Evolutionary conservation across 2,888 invertebrate species (phyloP), one percentile per base, ranked within the genome.

Genomic region (Stegophylla sp.): DNA sequence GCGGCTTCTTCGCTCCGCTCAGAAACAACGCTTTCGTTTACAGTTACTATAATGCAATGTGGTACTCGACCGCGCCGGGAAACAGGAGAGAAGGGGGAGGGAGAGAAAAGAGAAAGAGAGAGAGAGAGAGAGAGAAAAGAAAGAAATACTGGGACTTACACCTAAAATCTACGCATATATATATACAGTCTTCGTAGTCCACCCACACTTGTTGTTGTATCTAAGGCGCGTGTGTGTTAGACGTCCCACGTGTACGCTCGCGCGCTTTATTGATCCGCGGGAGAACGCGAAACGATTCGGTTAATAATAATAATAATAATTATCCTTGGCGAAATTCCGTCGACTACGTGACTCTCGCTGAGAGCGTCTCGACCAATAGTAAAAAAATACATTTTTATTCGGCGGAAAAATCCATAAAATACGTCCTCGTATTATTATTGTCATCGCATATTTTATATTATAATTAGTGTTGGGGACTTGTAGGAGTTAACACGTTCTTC

Each of bases 301-400:
- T 23, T 69, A 48, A 69, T 28, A 69, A 69, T 69, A 28, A 28
- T 69, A 48, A 69, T 28, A 69, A 69, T 69, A 28, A 28, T 69
- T 51, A 28, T 69, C 48, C n/a, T 48, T 51, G 28, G 34, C 51
- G 28, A 51, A 51, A 69, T 69, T 28, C 48, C 51, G 51, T 51
- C n/a, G 7, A 13, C 28, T 13, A 61, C 73, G 73, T 73, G 73
- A 73, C n/a, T 61, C n/a, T 61, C 26, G 4, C n/a, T n/a, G n/a
- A n/a, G n/a, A n/a, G n/a, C 13, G n/a, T n/a, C 13, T n/a, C 26
- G 5, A 13, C 15, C 45, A 28, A n/a, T 3, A 0, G 59, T 5
- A 73, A 26, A 59, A 26, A 43, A 23, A 45, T 23, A 12, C n/a
- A 12, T 45, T 59, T 45, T n/a, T n/a, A 61, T 43, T 73, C 26